A percentile compares a stretch with the other conserved stretches of the same genome.
These are phyloP conservation scores for Phataginus tricuspis DNA, from an alignment of 2,797 vertebrate species.

Conservation along the genomic window DNA sequence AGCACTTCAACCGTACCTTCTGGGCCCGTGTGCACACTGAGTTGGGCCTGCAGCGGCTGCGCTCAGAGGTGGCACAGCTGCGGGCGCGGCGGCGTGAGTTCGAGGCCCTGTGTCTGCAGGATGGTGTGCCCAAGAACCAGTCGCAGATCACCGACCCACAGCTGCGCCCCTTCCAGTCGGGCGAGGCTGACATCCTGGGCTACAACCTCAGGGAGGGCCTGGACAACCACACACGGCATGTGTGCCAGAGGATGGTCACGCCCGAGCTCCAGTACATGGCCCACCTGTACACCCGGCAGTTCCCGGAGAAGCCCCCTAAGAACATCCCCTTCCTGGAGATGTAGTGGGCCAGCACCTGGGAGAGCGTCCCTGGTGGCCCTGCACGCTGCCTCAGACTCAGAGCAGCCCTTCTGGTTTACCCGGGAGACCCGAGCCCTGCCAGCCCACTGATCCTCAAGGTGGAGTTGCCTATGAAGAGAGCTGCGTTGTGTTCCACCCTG, in stretches of 20 bases:
- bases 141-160: constrained; percentile 82
- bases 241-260: constrained; percentile 87
- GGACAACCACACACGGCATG: constrained; percentile 77
- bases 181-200: constrained; percentile 90
- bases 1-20: constrained; percentile 92
- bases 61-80: constrained; percentile 86
- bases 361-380: too few relatives aligned
- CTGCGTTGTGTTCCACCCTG: rapidly evolving
- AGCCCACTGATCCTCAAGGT: neutral
- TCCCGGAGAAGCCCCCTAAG: constrained; percentile 85
- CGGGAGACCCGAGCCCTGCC: neutral
- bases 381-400: too few relatives aligned
- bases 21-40: constrained; percentile 87
- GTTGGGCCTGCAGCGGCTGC: constrained; percentile 85
- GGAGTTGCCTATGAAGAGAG: neutral
- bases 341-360: rapidly evolving
- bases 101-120: constrained; percentile 86
- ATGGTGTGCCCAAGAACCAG: constrained; percentile 81
- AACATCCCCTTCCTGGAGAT: neutral
- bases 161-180: constrained; percentile 90
- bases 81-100: constrained; percentile 84
- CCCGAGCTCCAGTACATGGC: constrained; percentile 92
- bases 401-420: too few relatives aligned
- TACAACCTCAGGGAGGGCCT: constrained; percentile 89
- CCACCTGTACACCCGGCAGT: constrained; percentile 87